Percentiles rank a stretch among this genome's conserved stretches.
Evolutionary conservation across 2,113 vertebrate species (phyloP).

Genomic region (Petroica traversi): DNA sequence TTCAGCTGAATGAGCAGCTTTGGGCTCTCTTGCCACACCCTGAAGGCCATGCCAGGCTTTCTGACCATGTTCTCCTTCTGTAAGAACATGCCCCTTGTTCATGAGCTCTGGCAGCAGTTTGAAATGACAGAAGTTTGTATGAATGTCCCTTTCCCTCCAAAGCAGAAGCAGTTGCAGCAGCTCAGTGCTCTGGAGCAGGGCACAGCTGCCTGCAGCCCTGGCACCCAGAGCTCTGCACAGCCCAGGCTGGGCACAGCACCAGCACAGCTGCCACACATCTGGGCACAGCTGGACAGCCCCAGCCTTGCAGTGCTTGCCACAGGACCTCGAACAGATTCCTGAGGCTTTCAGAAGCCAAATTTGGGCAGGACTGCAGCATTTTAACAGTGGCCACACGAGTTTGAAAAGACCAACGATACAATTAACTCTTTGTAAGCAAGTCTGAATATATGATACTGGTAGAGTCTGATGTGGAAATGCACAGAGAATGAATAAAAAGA

Average conservation of each 20-base stretch:
- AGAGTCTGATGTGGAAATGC: neutral
- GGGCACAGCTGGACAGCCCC: too few relatives aligned
- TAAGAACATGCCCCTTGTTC: neutral
- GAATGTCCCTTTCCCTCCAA: rapidly evolving
- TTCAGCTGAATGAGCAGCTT: neutral
- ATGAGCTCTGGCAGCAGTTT: rapidly evolving
- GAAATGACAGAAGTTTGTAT: neutral
- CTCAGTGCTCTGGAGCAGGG: neutral
- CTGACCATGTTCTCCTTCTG: neutral
- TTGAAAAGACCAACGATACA: neutral
- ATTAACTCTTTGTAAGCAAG: neutral
- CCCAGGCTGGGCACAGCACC: neutral
- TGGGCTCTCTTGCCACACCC: rapidly evolving
- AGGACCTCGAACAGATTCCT: rapidly evolving
- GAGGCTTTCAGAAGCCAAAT: too few relatives aligned
- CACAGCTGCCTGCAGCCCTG: neutral
- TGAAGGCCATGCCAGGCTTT: neutral
- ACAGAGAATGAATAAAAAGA: neutral
- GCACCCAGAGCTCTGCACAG: rapidly evolving
- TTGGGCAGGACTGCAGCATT: neutral
- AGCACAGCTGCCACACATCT: neutral
- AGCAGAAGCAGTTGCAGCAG: rapidly evolving
- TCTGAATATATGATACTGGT: too few relatives aligned
- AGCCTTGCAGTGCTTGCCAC: neutral
- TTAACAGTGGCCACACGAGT: rapidly evolving